These are phyloP conservation scores for Girardinichthys multiradiatus DNA, from an alignment of 2,113 vertebrate species.

Conservation along the genomic window DNA sequence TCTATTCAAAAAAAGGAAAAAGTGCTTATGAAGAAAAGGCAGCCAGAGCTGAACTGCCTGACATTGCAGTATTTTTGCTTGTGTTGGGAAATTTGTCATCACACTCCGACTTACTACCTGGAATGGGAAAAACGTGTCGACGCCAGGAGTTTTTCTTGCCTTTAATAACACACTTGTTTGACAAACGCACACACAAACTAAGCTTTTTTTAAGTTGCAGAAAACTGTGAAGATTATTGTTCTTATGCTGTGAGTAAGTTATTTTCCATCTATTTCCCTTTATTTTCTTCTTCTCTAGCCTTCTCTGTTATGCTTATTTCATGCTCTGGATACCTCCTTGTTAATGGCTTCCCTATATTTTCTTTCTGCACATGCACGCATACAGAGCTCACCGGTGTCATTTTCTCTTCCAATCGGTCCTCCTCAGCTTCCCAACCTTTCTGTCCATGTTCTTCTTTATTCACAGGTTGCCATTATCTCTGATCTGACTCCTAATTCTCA, in stretches of 20 bases:
- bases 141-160: conserved; percentile 73
- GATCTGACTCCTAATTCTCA: conserved; percentile 72
- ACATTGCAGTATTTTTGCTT: conserved; percentile 79
- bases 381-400: conserved; percentile 25
- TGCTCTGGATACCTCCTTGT: conserved; percentile 55
- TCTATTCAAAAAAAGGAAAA: conserved; percentile 51
- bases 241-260: conserved; percentile 17
- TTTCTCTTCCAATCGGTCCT: conserved; percentile 16
- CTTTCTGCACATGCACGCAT: not conserved
- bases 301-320: conserved; percentile 64
- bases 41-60: conserved; percentile 70
- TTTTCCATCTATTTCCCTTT: not conserved
- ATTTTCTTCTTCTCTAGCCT: conserved; percentile 30
- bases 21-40: conserved; percentile 65
- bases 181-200: conserved; percentile 33
- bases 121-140: conserved; percentile 76
- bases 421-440: conserved; percentile 9
- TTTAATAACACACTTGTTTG: conserved; percentile 71
- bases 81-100: conserved; percentile 80
- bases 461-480: conserved; percentile 65
- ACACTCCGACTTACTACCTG: conserved; percentile 79
- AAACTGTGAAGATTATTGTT: conserved; percentile 55
- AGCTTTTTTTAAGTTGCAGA: conserved; percentile 34
- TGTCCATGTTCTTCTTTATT: conserved; percentile 23
- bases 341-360: conserved; percentile 59